Evolutionary conservation across 2,113 vertebrate species (phyloP).

Genomic region (Castor canadensis): DNA sequence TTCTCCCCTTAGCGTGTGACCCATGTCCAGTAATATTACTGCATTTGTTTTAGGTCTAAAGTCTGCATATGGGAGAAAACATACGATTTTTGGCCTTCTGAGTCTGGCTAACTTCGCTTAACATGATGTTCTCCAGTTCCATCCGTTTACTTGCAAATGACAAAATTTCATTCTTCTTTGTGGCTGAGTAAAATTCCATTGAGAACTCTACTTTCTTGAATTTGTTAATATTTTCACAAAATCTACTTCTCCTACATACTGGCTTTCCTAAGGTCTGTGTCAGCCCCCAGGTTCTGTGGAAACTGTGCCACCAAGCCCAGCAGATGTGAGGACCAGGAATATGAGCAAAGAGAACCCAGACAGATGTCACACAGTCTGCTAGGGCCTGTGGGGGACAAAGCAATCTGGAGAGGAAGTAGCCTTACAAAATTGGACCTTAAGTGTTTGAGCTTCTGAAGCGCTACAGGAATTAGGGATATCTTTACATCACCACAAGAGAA

Average conservation of each 20-base stretch:
- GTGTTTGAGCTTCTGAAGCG: background rate
- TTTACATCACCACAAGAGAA: background rate
- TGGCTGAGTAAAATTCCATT: no score
- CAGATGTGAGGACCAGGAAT: background rate
- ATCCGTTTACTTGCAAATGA: no score
- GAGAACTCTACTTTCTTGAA: no score
- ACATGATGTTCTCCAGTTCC: no score
- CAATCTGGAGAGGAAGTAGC: background rate
- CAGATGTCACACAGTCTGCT: background rate
- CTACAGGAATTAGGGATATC: background rate
- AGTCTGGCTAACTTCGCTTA: no score
- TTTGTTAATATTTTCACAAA: no score
- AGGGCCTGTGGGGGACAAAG: background rate
- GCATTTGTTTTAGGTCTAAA: no score
- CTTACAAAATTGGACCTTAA: background rate
- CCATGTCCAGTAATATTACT: no score
- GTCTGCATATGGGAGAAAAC: no score
- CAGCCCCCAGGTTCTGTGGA: background rate
- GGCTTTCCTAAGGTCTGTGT: constrained; percentile 15
- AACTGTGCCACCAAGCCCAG: background rate
- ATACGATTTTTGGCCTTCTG: no score
- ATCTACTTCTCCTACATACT: background rate
- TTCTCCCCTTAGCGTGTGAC: no score
- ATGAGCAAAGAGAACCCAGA: background rate
- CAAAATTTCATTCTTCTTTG: no score